A percentile compares a stretch with the other conserved stretches of the same genome.
phyloP scores from a whole-genome alignment of 2,113 vertebrate species.

The Microtus oregoni region DNA sequence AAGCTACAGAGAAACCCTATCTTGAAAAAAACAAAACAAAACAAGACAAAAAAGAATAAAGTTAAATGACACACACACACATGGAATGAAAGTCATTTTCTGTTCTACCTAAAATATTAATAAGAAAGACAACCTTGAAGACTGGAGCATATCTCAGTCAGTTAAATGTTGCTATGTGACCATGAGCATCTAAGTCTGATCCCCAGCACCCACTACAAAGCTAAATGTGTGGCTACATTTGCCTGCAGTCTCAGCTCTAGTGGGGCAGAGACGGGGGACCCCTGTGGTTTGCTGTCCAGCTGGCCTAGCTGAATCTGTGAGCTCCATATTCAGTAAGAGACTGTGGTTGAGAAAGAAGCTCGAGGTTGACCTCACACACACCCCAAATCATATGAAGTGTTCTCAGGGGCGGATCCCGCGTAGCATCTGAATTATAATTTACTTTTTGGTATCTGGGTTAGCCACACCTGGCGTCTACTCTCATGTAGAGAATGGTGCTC shows the following conservation, averaged over 20 bases:
- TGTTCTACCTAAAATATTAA: background rate
- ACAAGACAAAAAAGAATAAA: background rate
- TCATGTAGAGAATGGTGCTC: rapidly evolving
- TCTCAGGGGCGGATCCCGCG: background rate
- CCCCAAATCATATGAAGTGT: background rate
- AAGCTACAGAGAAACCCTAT: too few species aligned
- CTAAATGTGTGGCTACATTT: too few species aligned
- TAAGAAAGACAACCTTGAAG: background rate
- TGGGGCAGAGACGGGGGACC: background rate
- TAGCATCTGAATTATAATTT: background rate
- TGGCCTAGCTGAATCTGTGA: too few species aligned
- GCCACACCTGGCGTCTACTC: background rate
- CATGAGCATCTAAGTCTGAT: background rate
- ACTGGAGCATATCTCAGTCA: background rate
- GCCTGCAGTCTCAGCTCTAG: background rate
- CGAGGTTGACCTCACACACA: background rate
- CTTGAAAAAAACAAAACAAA: too few species aligned
- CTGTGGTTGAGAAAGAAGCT: background rate
- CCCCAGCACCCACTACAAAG: background rate
- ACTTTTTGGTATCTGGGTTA: background rate
- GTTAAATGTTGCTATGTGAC: background rate
- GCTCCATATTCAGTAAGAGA: background rate
- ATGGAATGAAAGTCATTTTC: background rate
- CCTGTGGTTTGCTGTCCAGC: background rate
- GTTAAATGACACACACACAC: background rate